Evolutionary conservation across 2,797 vertebrate species (phyloP).

Genomic region (Siniperca obscura): DNA sequence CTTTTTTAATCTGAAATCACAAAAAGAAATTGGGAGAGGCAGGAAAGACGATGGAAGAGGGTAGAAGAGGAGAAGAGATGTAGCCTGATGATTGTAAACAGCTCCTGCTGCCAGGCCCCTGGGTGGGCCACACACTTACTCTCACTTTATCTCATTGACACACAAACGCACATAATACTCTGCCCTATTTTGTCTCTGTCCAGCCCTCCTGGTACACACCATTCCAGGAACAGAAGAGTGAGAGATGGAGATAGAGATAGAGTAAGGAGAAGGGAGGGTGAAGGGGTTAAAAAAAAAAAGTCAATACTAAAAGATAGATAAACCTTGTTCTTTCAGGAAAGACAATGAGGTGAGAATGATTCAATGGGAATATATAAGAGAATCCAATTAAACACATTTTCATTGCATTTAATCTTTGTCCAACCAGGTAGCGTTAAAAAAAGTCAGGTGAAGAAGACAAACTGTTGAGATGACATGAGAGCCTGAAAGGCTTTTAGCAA

Average conservation of each 20-base stretch:
- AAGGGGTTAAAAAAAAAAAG: slow-evolving; percentile 27
- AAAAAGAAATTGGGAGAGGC: slow-evolving; percentile 46
- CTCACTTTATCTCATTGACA: slow-evolving; percentile 69
- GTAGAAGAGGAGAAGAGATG: slow-evolving; percentile 67
- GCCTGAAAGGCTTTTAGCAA: slow-evolving; percentile 21
- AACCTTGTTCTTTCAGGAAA: slow-evolving; percentile 8
- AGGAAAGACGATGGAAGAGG: slow-evolving; percentile 60
- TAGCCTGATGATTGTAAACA: slow-evolving; percentile 81
- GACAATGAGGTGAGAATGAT: not conserved
- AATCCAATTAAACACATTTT: not conserved
- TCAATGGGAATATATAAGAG: not conserved
- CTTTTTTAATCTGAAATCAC: slow-evolving; percentile 44
- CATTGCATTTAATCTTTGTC: not conserved
- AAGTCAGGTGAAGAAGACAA: slow-evolving; percentile 14
- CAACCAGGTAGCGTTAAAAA: not conserved
- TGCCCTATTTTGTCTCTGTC: slow-evolving; percentile 62
- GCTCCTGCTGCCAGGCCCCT: slow-evolving; percentile 75
- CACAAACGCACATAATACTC: slow-evolving; percentile 30
- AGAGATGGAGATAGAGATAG: slow-evolving; percentile 37
- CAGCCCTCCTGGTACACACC: slow-evolving; percentile 66
- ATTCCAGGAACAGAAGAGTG: slow-evolving; percentile 53
- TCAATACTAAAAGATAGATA: slow-evolving; percentile 11
- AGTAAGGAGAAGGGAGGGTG: slow-evolving; percentile 9
- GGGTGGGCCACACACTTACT: slow-evolving; percentile 82
- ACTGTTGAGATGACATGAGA: slow-evolving; percentile 15